Evolutionary conservation across 2,113 vertebrate genomes (phyloP).

Genomic region (Alethe diademata): DNA sequence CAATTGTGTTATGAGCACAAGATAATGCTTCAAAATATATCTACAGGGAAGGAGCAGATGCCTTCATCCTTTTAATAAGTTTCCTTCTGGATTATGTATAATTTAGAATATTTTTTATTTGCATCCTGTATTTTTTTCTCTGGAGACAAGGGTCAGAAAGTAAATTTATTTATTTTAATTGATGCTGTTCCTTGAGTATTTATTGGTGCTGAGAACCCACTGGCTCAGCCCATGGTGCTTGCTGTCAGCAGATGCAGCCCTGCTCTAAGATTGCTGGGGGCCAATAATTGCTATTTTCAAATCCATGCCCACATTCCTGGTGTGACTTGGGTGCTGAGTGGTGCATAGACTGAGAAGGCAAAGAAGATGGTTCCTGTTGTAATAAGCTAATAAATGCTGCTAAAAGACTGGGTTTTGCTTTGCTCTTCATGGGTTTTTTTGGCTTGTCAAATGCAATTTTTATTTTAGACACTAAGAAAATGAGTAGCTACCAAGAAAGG

Average conservation of each 20-base stretch:
- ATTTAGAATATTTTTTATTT: not conserved
- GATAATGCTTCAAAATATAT: not conserved
- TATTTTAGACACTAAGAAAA: not conserved
- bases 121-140: not conserved
- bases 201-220: not conserved
- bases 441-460: not conserved
- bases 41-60: not conserved
- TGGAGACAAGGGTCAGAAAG: not conserved
- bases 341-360: not conserved
- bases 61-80: not conserved
- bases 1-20: not conserved
- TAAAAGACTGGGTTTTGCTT: not conserved
- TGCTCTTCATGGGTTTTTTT: not conserved
- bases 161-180: not conserved
- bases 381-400: not conserved
- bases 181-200: not conserved
- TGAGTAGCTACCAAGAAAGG: not conserved
- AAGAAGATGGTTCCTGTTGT: not conserved
- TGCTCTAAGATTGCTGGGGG: not conserved
- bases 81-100: not conserved
- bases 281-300: not conserved
- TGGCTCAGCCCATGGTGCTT: not conserved
- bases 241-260: not conserved
- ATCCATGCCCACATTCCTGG: not conserved
- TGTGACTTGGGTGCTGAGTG: not conserved